phyloP scores from a whole-genome alignment of 37 sponge, comb jelly and placozoan species.

The Aplysina aerophoba region DNA sequence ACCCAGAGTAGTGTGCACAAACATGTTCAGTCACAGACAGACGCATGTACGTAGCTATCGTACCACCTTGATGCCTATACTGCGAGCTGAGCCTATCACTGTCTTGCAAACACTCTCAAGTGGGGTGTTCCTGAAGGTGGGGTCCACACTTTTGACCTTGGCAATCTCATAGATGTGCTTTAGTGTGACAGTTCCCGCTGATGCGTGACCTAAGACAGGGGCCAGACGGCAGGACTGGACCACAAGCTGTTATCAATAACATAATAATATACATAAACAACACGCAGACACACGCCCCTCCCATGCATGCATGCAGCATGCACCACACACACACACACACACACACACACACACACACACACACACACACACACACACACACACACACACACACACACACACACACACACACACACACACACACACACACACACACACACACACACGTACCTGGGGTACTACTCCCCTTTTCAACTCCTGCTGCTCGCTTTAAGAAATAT shows the following conservation, averaged over 20 bases:
- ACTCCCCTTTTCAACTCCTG: constrained; percentile 87
- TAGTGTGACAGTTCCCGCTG: constrained; percentile 66
- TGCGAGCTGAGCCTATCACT: constrained; percentile 79
- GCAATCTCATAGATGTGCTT: constrained; percentile 96
- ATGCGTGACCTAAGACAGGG: constrained; percentile 52
- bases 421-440: too few species aligned
- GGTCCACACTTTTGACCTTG: constrained; percentile 74
- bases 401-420: too few species aligned
- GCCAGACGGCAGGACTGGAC: neutral
- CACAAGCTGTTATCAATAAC: too few species aligned
- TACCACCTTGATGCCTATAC: constrained; percentile 81
- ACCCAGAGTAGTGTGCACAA: too few species aligned
- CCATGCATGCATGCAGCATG: too few species aligned
- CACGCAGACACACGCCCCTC: too few species aligned
- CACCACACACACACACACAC: too few species aligned
- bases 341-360: too few species aligned
- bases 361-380: too few species aligned
- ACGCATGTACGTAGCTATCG: constrained; percentile 33
- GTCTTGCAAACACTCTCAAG: constrained; percentile 80
- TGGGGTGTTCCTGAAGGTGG: constrained; percentile 55
- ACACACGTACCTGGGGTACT: constrained; percentile 43
- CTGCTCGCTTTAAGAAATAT: constrained; percentile 90
- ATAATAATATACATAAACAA: too few species aligned
- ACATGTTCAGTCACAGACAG: neutral
- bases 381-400: too few species aligned